Evolutionary conservation across 2,888 invertebrate species (phyloP), one percentile per base, ranked within the genome.

Genomic region (Lasioglossum vierecki): DNA sequence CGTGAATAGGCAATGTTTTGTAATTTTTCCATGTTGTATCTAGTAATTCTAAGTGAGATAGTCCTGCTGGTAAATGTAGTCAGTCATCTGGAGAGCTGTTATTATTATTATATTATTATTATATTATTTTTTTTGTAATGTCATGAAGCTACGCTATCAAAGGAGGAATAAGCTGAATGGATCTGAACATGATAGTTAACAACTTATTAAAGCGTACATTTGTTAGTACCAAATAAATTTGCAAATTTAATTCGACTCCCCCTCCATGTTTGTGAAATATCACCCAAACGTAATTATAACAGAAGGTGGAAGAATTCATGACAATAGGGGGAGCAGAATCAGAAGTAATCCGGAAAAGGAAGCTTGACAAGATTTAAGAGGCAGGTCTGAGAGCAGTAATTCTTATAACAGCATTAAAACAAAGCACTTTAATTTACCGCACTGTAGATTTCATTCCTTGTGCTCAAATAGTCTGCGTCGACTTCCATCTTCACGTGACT

Each of bases 341-440:
- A 88, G 86, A 88, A 84, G 84, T 87, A 72, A 84, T 77, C 77
- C 72, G 66, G 71, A 78, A 80, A 83, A 88, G 88, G 86, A 83
- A 76, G 87, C 84, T 66, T 70, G 77, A 85, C 83, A 89, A 91
- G 90, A 92, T 91, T 91, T 90, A 89, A 90, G 90, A 91, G 90
- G 86, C 90, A 89, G 89, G 89, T 77, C 84, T 84, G 88, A 88
- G 91, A 90, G 93, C 91, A 92, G 93, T 93, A 93, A 93, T 93
- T 93, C 93, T 93, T 93, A 93, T 93, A 93, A 93, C 93, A 93
- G 93, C 93, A 93, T 93, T 94, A 93, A 93, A 94, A 94, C 93
- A 91, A 93, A 93, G 93, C 93, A 93, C 93, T 93, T 93, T 93
- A 94, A 94, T 94, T 94, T 94, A 94, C 94, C 94, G 94, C 94